Conservation (phyloP, 2,797 vertebrate genomes). For the Hypotaenidia philippensis region DNA sequence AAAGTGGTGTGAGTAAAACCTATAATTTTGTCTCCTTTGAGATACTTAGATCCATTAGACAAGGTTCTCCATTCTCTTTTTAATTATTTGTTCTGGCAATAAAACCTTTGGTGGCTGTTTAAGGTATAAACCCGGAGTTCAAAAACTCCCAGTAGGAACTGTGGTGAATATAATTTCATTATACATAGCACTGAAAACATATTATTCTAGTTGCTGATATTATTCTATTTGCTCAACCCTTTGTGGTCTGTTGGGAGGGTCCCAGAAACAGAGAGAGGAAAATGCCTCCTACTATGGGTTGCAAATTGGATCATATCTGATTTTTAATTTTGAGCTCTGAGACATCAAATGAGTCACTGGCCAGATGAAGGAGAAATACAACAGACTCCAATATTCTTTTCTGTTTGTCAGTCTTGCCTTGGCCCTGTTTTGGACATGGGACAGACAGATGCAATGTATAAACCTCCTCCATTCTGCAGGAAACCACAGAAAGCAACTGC, state of each 20-base stretch:
- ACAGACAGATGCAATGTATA: not conserved
- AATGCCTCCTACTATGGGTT: not conserved
- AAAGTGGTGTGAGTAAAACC: not conserved
- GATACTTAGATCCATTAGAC: not conserved
- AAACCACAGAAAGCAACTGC: not conserved
- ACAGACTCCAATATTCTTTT: not conserved
- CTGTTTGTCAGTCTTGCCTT: not conserved
- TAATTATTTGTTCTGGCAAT: conserved; percentile 57
- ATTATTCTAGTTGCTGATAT: conserved; percentile 15
- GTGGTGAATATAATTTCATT: conserved; percentile 40
- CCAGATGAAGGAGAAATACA: not conserved
- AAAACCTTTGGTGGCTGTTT: not conserved
- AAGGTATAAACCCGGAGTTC: conserved; percentile 37
- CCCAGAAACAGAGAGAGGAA: not conserved
- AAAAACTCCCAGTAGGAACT: conserved; percentile 34
- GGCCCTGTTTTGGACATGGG: not conserved
- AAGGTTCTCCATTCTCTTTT: conserved; percentile 5
- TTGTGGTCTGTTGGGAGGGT: not conserved
- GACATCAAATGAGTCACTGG: not conserved
- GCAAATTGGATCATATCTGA: not conserved
- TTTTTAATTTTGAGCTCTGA: conserved; percentile 5
- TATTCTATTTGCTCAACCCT: conserved; percentile 18
- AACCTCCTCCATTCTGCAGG: not conserved
- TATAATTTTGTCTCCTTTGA: conserved; percentile 4
- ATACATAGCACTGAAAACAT: not conserved